A percentile compares a stretch with the other conserved stretches of the same genome.
Conservation (phyloP, 2,113 vertebrate genomes). For the Malurus melanocephalus region DNA sequence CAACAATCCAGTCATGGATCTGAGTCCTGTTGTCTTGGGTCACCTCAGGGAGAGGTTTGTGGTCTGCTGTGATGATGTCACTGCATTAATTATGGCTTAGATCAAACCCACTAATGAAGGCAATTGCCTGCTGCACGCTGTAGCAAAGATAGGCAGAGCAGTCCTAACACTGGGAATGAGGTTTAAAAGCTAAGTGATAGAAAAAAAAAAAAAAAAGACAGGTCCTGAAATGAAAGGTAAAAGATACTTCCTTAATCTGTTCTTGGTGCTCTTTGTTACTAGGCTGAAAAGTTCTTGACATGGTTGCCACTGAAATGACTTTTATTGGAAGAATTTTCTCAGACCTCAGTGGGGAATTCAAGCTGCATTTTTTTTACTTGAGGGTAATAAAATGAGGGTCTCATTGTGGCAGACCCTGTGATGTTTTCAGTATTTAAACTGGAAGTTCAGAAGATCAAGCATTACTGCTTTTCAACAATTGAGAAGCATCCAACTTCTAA, state of each 20-base stretch:
- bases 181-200: neutral
- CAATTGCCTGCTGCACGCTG: neutral
- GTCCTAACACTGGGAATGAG: neutral
- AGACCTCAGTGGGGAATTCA: neutral
- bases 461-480: conserved; percentile 33
- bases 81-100: neutral
- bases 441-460: conserved; percentile 43
- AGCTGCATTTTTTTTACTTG: neutral
- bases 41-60: neutral
- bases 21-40: neutral
- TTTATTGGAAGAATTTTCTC: neutral
- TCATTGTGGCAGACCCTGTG: conserved; percentile 20
- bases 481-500: conserved; percentile 24
- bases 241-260: neutral
- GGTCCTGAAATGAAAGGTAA: neutral
- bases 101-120: neutral
- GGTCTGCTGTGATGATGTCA: neutral
- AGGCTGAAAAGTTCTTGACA: neutral
- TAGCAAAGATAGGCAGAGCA: too few relatives aligned
- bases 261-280: neutral
- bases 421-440: conserved; percentile 37
- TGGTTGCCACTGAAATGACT: neutral
- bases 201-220: neutral
- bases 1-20: neutral
- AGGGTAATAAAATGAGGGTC: conserved; percentile 23